Conservation (phyloP, 2,113 vertebrate genomes). For the Garra rufa region DNA sequence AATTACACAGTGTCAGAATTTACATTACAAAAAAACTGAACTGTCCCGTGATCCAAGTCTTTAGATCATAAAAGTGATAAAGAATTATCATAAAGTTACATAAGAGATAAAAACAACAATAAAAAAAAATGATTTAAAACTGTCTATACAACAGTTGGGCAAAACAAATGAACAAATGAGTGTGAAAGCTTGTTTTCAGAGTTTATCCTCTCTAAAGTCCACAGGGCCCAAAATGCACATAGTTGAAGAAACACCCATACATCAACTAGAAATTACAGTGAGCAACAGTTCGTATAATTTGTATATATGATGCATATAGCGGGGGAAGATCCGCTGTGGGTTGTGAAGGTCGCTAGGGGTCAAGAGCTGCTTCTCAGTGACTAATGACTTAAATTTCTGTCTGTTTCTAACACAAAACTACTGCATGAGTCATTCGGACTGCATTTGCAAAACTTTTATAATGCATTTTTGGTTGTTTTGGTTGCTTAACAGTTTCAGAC, state of each 20-base stretch:
- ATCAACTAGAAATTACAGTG: constrained; percentile 18
- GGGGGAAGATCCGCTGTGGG: constrained; percentile 5
- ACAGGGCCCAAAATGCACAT: neutral
- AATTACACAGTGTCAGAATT: neutral
- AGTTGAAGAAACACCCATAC: neutral
- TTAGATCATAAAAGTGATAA: neutral
- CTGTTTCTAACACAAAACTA: neutral
- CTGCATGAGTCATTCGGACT: neutral
- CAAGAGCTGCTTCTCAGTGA: constrained; percentile 13
- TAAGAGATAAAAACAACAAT: neutral
- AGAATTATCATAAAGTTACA: neutral
- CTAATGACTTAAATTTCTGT: constrained; percentile 18
- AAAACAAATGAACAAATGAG: neutral
- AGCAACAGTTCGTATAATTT: constrained; percentile 8
- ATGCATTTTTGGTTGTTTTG: neutral
- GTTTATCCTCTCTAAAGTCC: neutral
- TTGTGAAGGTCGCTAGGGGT: neutral
- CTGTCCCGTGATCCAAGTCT: neutral
- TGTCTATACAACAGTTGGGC: neutral
- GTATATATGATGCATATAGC: neutral
- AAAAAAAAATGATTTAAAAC: neutral
- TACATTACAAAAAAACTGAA: neutral
- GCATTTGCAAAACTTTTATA: neutral
- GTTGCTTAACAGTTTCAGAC: neutral
- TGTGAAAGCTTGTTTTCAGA: neutral